Evolutionary conservation across 2,888 invertebrate species (phyloP).

Genomic region (Invenusta paracnida): DNA sequence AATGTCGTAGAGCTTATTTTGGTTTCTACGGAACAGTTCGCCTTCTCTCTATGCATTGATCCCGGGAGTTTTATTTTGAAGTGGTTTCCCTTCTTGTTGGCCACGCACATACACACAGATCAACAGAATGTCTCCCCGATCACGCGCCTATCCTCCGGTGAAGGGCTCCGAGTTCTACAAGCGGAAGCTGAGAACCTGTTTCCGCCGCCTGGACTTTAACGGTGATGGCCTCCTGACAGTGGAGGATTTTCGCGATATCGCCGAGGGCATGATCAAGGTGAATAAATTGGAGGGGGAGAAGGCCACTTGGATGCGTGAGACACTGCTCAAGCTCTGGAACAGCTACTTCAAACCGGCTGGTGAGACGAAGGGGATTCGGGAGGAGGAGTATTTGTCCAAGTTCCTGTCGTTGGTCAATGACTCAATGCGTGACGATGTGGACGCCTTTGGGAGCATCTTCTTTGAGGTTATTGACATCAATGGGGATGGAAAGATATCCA

Average conservation of each 20-base stretch:
- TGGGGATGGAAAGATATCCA: conserved; percentile 16
- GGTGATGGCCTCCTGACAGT: conserved; percentile 6
- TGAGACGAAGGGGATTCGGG: neutral
- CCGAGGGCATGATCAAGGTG: conserved; percentile 9
- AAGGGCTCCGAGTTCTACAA: neutral
- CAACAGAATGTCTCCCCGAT: neutral
- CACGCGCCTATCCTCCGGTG: neutral
- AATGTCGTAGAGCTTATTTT: too few species aligned
- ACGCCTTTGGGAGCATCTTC: neutral
- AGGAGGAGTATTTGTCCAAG: neutral
- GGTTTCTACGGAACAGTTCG: too few species aligned
- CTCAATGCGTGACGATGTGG: conserved; percentile 16
- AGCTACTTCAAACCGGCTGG: neutral
- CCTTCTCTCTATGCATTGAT: too few species aligned
- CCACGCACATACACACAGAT: too few species aligned
- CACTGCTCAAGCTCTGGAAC: conserved; percentile 14
- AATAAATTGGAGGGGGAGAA: neutral
- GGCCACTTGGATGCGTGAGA: neutral
- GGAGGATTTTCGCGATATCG: conserved; percentile 22
- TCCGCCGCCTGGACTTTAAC: conserved; percentile 6
- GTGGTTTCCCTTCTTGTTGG: too few species aligned
- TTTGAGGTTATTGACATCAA: conserved; percentile 18
- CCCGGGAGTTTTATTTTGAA: too few species aligned
- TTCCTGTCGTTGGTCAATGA: neutral
- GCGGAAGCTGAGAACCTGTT: conserved; percentile 32